A percentile compares a stretch with the other conserved stretches of the same genome.
phyloP scores from a whole-genome alignment of 2,888 invertebrate species.

The Scrobipalpa costella region DNA sequence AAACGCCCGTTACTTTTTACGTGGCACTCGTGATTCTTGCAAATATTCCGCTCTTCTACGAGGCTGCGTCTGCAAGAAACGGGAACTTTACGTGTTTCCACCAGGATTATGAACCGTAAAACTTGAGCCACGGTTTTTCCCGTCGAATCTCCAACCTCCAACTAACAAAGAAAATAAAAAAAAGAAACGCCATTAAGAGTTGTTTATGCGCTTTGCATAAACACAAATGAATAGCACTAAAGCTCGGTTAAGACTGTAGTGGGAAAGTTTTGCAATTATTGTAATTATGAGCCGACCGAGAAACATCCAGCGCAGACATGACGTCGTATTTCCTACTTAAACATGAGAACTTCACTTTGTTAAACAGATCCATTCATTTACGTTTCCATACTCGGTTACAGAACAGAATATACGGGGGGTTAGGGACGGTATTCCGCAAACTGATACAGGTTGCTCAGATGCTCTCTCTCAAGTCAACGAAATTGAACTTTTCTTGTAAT shows the following conservation, averaged over 20 bases:
- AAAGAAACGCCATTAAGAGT: slow-evolving; percentile 54
- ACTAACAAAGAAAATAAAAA: slow-evolving; percentile 49
- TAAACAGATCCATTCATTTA: slow-evolving; percentile 66
- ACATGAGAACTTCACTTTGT: slow-evolving; percentile 65
- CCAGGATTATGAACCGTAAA: slow-evolving; percentile 68
- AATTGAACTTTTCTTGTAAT: too few species aligned
- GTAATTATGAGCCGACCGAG: slow-evolving; percentile 72
- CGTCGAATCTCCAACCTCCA: slow-evolving; percentile 36
- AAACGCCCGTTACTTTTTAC: slow-evolving; percentile 55
- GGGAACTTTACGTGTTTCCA: slow-evolving; percentile 70
- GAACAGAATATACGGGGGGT: slow-evolving; percentile 33
- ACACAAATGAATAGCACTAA: slow-evolving; percentile 67
- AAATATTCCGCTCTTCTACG: slow-evolving; percentile 65
- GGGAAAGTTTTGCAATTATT: slow-evolving; percentile 77
- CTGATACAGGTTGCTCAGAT: too few species aligned
- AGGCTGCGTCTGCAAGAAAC: slow-evolving; percentile 66
- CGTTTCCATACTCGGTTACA: slow-evolving; percentile 52
- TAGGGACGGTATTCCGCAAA: too few species aligned
- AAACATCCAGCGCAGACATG: slow-evolving; percentile 61
- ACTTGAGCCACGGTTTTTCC: slow-evolving; percentile 59
- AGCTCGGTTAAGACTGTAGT: slow-evolving; percentile 63
- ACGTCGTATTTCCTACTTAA: slow-evolving; percentile 76
- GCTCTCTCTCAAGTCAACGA: too few species aligned
- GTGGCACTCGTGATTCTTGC: slow-evolving; percentile 56
- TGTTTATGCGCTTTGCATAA: slow-evolving; percentile 64